Base-by-base conservation (phyloP, 2,888 invertebrate genomes). In the Nomada fucata region DNA sequence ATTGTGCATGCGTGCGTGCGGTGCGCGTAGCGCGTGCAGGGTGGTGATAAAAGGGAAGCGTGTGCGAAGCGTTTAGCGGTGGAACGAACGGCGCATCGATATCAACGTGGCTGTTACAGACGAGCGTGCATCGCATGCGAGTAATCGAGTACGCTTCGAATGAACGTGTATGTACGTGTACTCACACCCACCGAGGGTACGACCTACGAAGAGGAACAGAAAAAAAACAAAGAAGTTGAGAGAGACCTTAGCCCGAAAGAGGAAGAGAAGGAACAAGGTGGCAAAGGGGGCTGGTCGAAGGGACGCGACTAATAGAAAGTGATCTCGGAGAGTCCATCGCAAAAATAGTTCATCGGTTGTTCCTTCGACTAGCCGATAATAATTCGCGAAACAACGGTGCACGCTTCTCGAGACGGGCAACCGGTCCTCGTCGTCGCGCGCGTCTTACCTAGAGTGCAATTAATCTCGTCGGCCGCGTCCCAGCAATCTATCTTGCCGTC, bases 401-500 rank as follows among this genome's bases (percentile, higher is more conserved):
- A 15, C 20, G 60, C 13, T 23, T 60, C 57, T 68, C 65, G 74
- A 57, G 57, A 70, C 36, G 29, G 11, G 29, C 9, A 71, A 60
- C 20, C 26, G n/a, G 61, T 15, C 71, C 29, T 29, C 29, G 29
- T 29, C 29, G 36, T 15, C n/a, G 5, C 20, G 11, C n/a, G 72
- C 79, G 71, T 89, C 94, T 93, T 94, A 96, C 96, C 95, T 91
- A 94, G 93, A 67, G 96, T 96, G 92, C 97, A 97, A 92, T 96
- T 95, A 50, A 95, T 94, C 95, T 97, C 97, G 91, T 97, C 97
- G 55, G 95, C 95, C 75, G 96, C 96, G 92, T 97, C 97, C 97
- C 97, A 97, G 91, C 97, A 97, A 92, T 97, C 97, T 79, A 97
- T 95, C 80, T 95, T 94, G 53, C 96, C 96, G 91, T 97, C 96